Conservation (phyloP, 2,888 invertebrate species). For the Ophion obscuratus region DNA sequence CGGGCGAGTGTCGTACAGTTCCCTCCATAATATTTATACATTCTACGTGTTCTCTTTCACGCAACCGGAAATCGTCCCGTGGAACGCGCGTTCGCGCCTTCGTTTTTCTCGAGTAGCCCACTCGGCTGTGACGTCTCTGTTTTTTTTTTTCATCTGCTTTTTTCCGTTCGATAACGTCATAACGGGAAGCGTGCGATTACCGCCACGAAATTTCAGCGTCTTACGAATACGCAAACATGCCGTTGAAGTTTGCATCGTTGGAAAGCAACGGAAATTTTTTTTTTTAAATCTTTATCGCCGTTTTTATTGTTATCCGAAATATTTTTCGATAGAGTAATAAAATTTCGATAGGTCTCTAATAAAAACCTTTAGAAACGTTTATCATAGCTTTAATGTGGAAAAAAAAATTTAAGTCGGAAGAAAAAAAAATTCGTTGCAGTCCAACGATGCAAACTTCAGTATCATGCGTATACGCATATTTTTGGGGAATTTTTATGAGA, state of each 20-base stretch:
- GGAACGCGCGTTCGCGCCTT: slow-evolving; percentile 53
- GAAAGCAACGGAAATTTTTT: too few relatives aligned
- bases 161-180: not conserved
- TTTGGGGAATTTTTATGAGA: slow-evolving; percentile 14
- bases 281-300: too few relatives aligned
- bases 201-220: slow-evolving; percentile 14
- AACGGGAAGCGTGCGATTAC: not conserved
- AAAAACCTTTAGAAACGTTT: too few relatives aligned
- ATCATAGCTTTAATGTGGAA: too few relatives aligned
- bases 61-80: slow-evolving; percentile 63
- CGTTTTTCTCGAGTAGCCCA: slow-evolving; percentile 42
- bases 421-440: too few relatives aligned
- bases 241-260: too few relatives aligned
- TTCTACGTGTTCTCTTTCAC: slow-evolving; percentile 45
- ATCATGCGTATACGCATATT: not conserved
- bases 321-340: too few relatives aligned
- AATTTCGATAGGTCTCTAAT: too few relatives aligned
- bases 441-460: too few relatives aligned
- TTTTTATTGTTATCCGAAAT: too few relatives aligned
- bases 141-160: not conserved
- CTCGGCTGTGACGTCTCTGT: slow-evolving; percentile 9
- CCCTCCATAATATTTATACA: not conserved
- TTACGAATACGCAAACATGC: not conserved
- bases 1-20: too few relatives aligned
- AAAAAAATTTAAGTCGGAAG: too few relatives aligned